Evolutionary conservation across 2,797 vertebrate species (phyloP), one percentile per base, ranked within the genome.

Genomic region (Microchirus variegatus): DNA sequence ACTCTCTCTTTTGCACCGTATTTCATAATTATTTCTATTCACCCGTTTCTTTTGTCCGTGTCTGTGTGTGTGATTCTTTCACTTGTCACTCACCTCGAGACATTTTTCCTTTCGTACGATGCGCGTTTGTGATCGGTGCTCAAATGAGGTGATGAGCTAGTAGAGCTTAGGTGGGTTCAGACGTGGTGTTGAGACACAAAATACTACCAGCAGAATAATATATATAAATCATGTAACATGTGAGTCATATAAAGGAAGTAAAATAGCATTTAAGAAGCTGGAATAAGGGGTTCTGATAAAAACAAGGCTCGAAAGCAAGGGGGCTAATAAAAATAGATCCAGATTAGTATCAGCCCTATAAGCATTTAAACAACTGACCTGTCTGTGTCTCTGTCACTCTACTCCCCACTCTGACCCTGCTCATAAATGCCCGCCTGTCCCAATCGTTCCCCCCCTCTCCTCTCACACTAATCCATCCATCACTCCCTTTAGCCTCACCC

Each of bases 401-500:
- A 7, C 31, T 31, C 31, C 46, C 31, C 46, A 63, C n/a, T n/a
- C n/a, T 53, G 14, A 22, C 53, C 38, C 17, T 8, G 50, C 48
- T 59, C 65, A 66, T 60, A 61, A 64, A 77, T 41, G 57, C 10
- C 61, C 38, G 38, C 53, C 52, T 65, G 49, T 67, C 65, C 63
- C 43, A 16, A 16, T 70, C 42, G 35, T 43, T 60, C 66, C 41
- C 50, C 16, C 16, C 41, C 45, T 47, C 36, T 44, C 17, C 52
- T 49, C 61, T 69, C 37, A 7, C 41, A 48, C 56, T 58, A 61
- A 80, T 74, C 63, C 73, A 84, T 80, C 64, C 70, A 77, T 85
- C 80, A 75, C 72, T 80, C 67, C 62, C 66, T 19, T 83, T 74
- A 68, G 73, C 63, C 69, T 55, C 71, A 67, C 61, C 63, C 78